Evolutionary conservation across 2,113 vertebrate species (phyloP), one percentile per base, ranked within the genome.

Genomic region (Dromaius novaehollandiae): DNA sequence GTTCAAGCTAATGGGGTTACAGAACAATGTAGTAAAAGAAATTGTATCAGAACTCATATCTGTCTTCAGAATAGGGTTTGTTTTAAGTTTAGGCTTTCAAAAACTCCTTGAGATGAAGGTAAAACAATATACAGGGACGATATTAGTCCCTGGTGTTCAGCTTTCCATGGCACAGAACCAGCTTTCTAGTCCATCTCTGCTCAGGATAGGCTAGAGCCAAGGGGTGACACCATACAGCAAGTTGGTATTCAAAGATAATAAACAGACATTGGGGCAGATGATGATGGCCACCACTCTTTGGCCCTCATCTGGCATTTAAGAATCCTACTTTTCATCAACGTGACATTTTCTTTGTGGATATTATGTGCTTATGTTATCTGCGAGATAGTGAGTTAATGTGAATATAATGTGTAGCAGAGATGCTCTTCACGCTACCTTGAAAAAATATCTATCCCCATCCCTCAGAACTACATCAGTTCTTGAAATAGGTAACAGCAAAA

Each of bases 201-300:
- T 38, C 22, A 63, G 42, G 50, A 82, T 50, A 86, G 58, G 40
- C 32, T 36, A 85, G 36, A 74, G 25, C 24, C 9, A 21, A 75
- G 40, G 18, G 19, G 18, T 12, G 56, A 38, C 17, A 61, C 42
- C 69, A 6, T 11, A n/a, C 18, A 84, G n/a, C 20, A 71, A 80
- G 13, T 0, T 24, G 36, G 14, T 61, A n/a, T 50, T 89, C 19
- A 6, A 70, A 78, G 81, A 26, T 26, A 30, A 6, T 50, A 14
- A 51, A n/a, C 6, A 61, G 63, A 56, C 16, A 42, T 1, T 44
- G 34, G 44, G 11, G 2, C 0, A 0, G n/a, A 65, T 34, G 77
- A 53, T 1, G 2, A 55, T 9, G 36, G 17, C 40, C 64, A 20
- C 11, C 44, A 22, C 11, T 78, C 24, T 55, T 88, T 48, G 34